Evolutionary conservation across 2,113 vertebrate species (phyloP), one percentile per base, ranked within the genome.

Genomic region (Actinemys pallida): DNA sequence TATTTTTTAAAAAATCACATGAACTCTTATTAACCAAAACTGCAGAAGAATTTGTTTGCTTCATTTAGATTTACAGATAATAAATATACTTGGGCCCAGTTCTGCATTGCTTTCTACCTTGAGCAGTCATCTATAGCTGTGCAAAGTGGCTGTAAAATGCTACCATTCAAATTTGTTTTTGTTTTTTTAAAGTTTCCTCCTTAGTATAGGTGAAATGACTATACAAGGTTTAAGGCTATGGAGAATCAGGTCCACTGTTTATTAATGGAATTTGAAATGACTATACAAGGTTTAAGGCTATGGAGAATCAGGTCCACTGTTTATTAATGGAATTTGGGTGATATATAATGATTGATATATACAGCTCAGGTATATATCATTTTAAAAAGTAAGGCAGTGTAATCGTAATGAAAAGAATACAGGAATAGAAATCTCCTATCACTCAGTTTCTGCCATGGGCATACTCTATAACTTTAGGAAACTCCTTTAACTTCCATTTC

Each of bases 231-330:
- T 45, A 78, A 29, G 6, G 24, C 12, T 27, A 16, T 47, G 39
- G 24, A 45, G 10, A 24, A 76, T 27, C 11, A 45, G 11, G 22
- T 11, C 25, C 78, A 39, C 27, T 81, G 47, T 35, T 81, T 49
- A 8, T 69, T 35, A 69, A 53, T 42, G 35, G 50, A 57, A 91
- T 87, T 93, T 72, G 65, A 90, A 88, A 91, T 22, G 22, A 47
- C 6, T 45, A 45, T 45, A 47, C 16, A 17, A 78, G 75, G 25
- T 78, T 3, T 45, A 78, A 29, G 6, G 24, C 12, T 27, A 16
- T 47, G 39, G 24, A 45, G 10, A 24, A 76, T 27, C 11, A 45
- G 11, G 22, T 11, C 25, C 78, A 39, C 27, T 81, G 47, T 35
- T 81, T 49, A 8, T 69, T 35, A 69, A 53, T 42, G 35, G 50